Conservation (phyloP, 2,888 invertebrate species). For the Axea sp. region DNA sequence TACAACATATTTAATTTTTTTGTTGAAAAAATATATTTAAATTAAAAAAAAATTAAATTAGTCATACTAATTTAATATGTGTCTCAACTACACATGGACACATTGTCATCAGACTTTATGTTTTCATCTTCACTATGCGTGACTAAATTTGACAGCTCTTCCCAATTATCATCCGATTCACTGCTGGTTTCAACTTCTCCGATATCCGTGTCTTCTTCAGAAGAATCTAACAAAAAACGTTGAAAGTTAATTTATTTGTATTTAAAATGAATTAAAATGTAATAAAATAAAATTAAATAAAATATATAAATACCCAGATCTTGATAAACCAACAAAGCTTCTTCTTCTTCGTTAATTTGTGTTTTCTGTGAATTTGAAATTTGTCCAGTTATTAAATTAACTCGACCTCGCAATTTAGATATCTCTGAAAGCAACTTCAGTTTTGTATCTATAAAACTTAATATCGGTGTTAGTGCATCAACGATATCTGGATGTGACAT, state of each 20-base stretch:
- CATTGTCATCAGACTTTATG: constrained; percentile 70
- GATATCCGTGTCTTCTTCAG: constrained; percentile 73
- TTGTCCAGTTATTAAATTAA: constrained; percentile 82
- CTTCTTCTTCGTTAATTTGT: constrained; percentile 76
- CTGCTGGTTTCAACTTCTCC: constrained; percentile 73
- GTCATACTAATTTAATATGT: too few relatives aligned
- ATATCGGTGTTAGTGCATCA: constrained; percentile 81
- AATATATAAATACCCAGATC: constrained; percentile 79
- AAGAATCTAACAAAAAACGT: constrained; percentile 70
- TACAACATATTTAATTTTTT: too few relatives aligned
- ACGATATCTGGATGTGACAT: constrained; percentile 83
- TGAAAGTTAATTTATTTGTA: neutral
- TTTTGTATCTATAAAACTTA: constrained; percentile 82
- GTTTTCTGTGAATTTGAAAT: constrained; percentile 78
- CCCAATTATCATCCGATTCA: constrained; percentile 77
- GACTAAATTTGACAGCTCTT: constrained; percentile 74
- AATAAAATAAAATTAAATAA: neutral
- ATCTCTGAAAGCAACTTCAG: constrained; percentile 81
- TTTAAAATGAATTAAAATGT: too few relatives aligned
- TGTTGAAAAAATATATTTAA: too few relatives aligned
- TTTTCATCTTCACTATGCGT: constrained; percentile 70
- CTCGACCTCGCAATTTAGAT: constrained; percentile 82
- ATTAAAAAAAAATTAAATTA: too few relatives aligned
- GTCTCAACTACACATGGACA: constrained; percentile 70
- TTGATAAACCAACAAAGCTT: constrained; percentile 81